phyloP scores from a whole-genome alignment of 2,113 vertebrate species.

The Mugil cephalus region DNA sequence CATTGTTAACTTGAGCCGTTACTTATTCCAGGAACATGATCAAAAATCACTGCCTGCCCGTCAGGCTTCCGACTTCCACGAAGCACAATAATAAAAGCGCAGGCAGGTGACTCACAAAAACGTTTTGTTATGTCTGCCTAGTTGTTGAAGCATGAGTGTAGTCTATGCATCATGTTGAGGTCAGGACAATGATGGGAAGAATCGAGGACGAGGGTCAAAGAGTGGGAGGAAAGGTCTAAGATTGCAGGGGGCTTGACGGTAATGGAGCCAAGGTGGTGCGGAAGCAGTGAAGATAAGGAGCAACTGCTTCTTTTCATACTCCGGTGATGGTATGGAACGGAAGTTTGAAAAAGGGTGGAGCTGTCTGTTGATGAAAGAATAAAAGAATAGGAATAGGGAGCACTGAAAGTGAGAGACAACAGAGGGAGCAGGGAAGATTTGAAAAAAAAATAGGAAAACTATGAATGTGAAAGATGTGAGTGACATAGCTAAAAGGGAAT shows the following conservation, averaged over 20 bases:
- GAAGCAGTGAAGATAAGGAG: slow-evolving; percentile 41
- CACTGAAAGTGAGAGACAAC: background rate
- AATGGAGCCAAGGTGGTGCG: slow-evolving; percentile 48
- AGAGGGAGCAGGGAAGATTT: background rate
- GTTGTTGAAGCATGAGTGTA: slow-evolving; percentile 41
- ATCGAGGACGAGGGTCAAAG: slow-evolving; percentile 39
- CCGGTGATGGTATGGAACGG: slow-evolving; percentile 34
- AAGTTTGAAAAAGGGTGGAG: slow-evolving; percentile 3
- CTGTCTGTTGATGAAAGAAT: background rate
- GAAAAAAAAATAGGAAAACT: background rate
- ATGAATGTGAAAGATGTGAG: too few species aligned
- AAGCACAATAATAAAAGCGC: slow-evolving; percentile 41
- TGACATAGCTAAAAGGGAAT: too few species aligned
- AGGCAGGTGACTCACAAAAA: slow-evolving; percentile 19
- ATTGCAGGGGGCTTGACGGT: slow-evolving; percentile 34
- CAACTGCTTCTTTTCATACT: slow-evolving; percentile 27
- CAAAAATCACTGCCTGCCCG: slow-evolving; percentile 28
- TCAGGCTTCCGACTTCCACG: slow-evolving; percentile 11
- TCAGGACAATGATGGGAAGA: slow-evolving; percentile 37
- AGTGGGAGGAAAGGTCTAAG: slow-evolving; percentile 48
- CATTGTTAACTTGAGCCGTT: slow-evolving; percentile 70
- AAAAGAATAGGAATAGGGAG: slow-evolving; percentile 18
- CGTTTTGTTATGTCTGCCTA: slow-evolving; percentile 38
- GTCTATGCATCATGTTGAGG: slow-evolving; percentile 11
- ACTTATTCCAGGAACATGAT: slow-evolving; percentile 57